Percentiles rank a stretch among this genome's conserved stretches.
phyloP scores from a whole-genome alignment of 2,888 invertebrate species.

The Diachrysia chrysitis region DNA sequence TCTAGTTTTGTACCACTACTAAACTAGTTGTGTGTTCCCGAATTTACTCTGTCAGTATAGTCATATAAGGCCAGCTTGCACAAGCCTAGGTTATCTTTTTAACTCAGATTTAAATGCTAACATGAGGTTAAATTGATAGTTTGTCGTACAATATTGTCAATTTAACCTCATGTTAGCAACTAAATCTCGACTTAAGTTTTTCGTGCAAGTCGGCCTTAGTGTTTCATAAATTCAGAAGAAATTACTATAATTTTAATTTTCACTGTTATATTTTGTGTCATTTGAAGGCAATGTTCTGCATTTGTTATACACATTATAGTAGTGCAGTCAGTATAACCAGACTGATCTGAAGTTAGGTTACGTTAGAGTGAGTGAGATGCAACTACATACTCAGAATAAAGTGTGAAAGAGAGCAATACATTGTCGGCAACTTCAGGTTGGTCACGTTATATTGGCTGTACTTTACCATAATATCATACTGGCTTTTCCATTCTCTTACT shows the following conservation, averaged over 20 bases:
- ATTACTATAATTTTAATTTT: neutral
- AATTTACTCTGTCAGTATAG: neutral
- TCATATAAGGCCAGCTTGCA: no score
- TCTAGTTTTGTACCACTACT: neutral
- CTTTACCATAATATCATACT: constrained; percentile 30
- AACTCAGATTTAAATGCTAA: no score
- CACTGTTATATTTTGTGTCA: neutral
- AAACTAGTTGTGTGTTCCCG: neutral
- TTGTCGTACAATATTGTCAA: no score
- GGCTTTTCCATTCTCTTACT: constrained; percentile 50
- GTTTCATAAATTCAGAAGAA: neutral
- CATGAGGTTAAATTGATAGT: no score
- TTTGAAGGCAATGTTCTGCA: constrained; percentile 24
- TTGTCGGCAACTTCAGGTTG: neutral
- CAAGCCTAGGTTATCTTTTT: no score
- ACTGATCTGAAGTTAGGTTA: neutral
- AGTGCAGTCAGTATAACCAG: neutral
- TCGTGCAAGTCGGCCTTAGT: no score
- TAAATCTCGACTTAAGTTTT: no score
- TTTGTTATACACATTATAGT: constrained; percentile 28
- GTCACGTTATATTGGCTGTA: neutral
- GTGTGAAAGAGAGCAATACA: no score
- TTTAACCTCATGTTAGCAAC: no score
- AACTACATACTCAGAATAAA: neutral
- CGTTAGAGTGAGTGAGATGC: neutral